Conservation (phyloP, 2,888 invertebrate genomes). For the Abrostola triplasia region DNA sequence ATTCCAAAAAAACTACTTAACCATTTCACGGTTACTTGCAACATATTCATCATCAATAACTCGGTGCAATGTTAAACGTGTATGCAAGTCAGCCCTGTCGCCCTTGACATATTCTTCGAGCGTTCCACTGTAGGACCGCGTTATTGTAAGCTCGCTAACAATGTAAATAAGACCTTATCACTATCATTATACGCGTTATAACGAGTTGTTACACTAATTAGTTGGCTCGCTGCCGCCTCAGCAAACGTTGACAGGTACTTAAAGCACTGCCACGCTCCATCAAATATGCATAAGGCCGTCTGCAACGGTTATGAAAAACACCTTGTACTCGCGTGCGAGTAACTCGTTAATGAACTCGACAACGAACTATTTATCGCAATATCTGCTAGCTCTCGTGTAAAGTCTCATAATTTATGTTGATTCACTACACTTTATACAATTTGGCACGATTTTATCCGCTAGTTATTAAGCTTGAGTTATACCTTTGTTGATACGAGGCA, state of each 20-base stretch:
- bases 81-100: slow-evolving; percentile 64
- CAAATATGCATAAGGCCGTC: slow-evolving; percentile 76
- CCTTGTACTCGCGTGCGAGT: slow-evolving; percentile 65
- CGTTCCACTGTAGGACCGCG: slow-evolving; percentile 48
- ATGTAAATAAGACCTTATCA: slow-evolving; percentile 54
- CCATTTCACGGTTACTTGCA: slow-evolving; percentile 44
- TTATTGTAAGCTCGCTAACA: slow-evolving; percentile 30
- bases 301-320: slow-evolving; percentile 73
- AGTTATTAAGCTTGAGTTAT: slow-evolving; percentile 17
- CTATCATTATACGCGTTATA: slow-evolving; percentile 55
- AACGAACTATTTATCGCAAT: slow-evolving; percentile 56
- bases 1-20: slow-evolving; percentile 28
- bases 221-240: slow-evolving; percentile 57
- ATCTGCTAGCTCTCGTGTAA: slow-evolving; percentile 43
- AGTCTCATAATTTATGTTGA: slow-evolving; percentile 45
- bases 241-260: slow-evolving; percentile 67
- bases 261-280: slow-evolving; percentile 67
- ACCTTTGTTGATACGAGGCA: neutral
- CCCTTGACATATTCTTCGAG: slow-evolving; percentile 77
- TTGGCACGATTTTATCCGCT: slow-evolving; percentile 30
- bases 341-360: slow-evolving; percentile 65
- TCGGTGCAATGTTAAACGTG: slow-evolving; percentile 61
- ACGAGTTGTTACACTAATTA: slow-evolving; percentile 54
- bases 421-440: slow-evolving; percentile 41
- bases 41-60: slow-evolving; percentile 49